Evolutionary conservation across 2,113 vertebrate species (phyloP), one percentile per base, ranked within the genome.

Genomic region (Crotalus helleri): DNA sequence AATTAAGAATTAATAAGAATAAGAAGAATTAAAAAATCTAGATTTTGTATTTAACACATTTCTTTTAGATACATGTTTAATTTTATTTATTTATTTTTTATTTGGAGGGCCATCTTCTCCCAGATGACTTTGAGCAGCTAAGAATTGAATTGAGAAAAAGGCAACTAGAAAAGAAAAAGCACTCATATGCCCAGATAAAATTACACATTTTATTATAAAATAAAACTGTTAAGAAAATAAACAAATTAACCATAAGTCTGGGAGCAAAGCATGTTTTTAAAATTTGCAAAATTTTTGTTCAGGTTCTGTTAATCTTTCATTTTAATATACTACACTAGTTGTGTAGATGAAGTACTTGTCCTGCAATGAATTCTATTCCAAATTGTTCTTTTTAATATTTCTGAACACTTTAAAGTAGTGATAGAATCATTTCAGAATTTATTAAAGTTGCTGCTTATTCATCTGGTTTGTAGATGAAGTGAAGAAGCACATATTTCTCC

Each of bases 401-500:
- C 5, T 89, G 23, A 11, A 1, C 0, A 58, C 39, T 85, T 91
- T 57, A 85, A 23, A 69, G 92, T 91, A 90, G 5, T 55, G 74
- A 94, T 87, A 46, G 1, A 57, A 11, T 59, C 59, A 9, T 90
- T 95, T 90, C 21, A 17, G 26, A 90, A 1, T 69, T 92, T 8
- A 5, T 64, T 93, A 24, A 90, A 15, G 1, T 3, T 55, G 26
- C 8, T 95, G 53, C 10, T 91, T 85, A n/a, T 29, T 94, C 88
- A 58, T 21, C 21, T 94, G 46, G 1, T 92, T 94, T 95, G 15
- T 23, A 91, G 0, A 0, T 53, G 91, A 21, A 85, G 8, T 49
- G 54, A 23, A 92, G 93, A 93, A 92, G 61, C n/a, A 89, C 54
- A 91, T 85, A 58, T 92, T 93, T 91, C 74, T 91, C 91, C 0